These are phyloP conservation scores for Trogon surrucura DNA, from an alignment of 2,113 vertebrate genomes.

Conservation along the genomic window DNA sequence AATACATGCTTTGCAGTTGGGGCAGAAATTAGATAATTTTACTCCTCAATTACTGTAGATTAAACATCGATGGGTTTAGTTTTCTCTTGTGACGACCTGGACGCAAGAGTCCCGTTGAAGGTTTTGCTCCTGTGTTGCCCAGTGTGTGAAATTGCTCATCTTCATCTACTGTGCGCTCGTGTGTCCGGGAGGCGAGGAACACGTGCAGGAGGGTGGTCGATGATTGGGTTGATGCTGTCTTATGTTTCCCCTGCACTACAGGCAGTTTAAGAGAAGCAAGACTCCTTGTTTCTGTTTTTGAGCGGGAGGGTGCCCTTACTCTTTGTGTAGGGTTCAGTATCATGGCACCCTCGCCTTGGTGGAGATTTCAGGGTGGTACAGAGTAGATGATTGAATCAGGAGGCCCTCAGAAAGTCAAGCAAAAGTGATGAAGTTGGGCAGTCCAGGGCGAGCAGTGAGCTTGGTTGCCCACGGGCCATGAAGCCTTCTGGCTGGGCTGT, in stretches of 20 bases:
- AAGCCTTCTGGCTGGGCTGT: background rate
- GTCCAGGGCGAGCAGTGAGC: background rate
- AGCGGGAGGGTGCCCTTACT: background rate
- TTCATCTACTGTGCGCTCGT: fast-evolving
- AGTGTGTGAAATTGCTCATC: fast-evolving
- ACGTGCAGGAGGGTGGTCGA: fast-evolving
- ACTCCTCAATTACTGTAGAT: background rate
- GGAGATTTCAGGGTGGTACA: background rate
- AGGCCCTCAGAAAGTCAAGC: background rate
- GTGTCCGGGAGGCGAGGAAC: fast-evolving
- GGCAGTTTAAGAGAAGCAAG: background rate
- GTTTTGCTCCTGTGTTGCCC: background rate
- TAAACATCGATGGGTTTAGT: background rate
- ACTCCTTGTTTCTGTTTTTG: background rate
- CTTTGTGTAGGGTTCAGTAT: background rate
- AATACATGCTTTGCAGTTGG: background rate
- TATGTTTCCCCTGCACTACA: background rate
- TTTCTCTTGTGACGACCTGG: background rate
- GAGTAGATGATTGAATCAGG: background rate
- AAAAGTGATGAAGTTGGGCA: no score
- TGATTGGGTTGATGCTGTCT: background rate
- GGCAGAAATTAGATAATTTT: background rate
- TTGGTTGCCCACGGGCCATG: background rate
- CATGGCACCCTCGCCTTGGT: no score
- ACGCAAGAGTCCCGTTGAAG: background rate